Percentiles rank a stretch among this genome's conserved stretches.
These are phyloP conservation scores for Pammene fasciana DNA, from an alignment of 2,888 invertebrate genomes.

Conservation along the genomic window DNA sequence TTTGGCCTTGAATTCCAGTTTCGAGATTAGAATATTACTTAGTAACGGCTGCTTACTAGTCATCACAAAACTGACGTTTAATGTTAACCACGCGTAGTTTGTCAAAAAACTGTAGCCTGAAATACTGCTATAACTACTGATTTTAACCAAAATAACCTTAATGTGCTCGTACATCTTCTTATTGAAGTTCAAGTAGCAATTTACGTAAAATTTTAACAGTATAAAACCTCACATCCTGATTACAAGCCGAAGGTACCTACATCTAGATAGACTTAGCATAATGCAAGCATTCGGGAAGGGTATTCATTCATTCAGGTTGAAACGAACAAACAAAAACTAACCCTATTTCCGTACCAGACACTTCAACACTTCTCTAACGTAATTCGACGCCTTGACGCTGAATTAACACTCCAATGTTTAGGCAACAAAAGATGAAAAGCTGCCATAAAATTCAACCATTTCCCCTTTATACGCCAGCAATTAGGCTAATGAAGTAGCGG, in stretches of 20 bases:
- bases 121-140: too few species aligned
- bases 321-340: not conserved
- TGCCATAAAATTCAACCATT: constrained; percentile 77
- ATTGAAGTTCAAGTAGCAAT: too few species aligned
- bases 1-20: too few species aligned
- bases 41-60: too few species aligned
- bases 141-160: too few species aligned
- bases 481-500: constrained; percentile 80
- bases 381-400: constrained; percentile 36
- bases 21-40: too few species aligned
- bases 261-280: not conserved
- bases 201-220: too few species aligned
- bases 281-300: not conserved
- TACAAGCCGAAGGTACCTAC: not conserved
- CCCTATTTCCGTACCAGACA: constrained; percentile 24
- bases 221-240: not conserved
- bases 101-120: too few species aligned
- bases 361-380: constrained; percentile 28
- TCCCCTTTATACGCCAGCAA: constrained; percentile 76
- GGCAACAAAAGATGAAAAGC: constrained; percentile 74
- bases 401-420: constrained; percentile 57
- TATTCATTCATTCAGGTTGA: too few species aligned
- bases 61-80: too few species aligned
- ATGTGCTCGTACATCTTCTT: too few species aligned
- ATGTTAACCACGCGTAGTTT: too few species aligned